Evolutionary conservation across 2,113 vertebrate species (phyloP).

Genomic region (Percina caprodes): DNA sequence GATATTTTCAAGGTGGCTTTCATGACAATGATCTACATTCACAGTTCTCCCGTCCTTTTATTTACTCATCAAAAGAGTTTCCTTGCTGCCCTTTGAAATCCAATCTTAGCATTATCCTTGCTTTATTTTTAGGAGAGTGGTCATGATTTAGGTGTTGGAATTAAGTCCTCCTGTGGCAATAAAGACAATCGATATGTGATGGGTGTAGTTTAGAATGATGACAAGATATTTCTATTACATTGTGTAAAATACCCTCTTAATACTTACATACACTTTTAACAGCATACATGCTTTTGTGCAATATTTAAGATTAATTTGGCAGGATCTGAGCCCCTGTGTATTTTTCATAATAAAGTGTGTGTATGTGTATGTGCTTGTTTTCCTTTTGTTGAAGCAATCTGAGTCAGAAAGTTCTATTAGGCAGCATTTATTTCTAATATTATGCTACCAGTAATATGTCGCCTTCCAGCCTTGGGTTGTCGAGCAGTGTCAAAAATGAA

Average conservation of each 20-base stretch:
- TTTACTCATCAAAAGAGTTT: background rate
- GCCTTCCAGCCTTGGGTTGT: background rate
- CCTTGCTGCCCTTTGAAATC: slow-evolving; percentile 14
- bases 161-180: background rate
- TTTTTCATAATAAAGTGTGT: slow-evolving; percentile 60
- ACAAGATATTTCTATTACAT: background rate
- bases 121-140: background rate
- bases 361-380: slow-evolving; percentile 24
- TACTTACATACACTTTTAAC: slow-evolving; percentile 19
- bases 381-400: background rate
- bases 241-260: slow-evolving; percentile 15
- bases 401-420: background rate
- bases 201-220: slow-evolving; percentile 1
- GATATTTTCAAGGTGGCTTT: background rate
- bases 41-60: background rate
- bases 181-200: slow-evolving; percentile 40
- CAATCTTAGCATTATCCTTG: background rate
- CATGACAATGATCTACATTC: background rate
- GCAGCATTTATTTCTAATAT: background rate
- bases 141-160: background rate
- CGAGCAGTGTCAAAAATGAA: background rate
- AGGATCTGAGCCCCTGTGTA: slow-evolving; percentile 40
- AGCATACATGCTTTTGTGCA: slow-evolving; percentile 45
- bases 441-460: background rate
- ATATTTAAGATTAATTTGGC: slow-evolving; percentile 27